Evolutionary conservation across 2,888 invertebrate genomes (phyloP).

Genomic region (Punctoribates punctum): DNA sequence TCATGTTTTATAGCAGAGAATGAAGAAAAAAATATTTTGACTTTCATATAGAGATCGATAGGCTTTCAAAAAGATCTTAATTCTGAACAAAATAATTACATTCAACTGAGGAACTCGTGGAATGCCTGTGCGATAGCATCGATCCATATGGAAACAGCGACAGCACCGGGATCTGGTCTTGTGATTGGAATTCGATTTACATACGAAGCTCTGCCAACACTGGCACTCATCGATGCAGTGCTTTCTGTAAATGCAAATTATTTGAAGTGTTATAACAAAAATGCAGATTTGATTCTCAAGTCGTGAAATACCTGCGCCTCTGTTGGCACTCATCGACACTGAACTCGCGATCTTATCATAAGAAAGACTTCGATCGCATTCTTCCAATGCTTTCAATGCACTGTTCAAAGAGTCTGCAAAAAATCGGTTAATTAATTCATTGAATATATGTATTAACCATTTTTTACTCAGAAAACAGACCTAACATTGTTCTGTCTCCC

Average conservation of each 20-base stretch:
- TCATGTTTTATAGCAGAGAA: too few species aligned
- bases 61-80: not conserved
- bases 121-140: constrained; percentile 55
- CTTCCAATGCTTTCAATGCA: constrained; percentile 2
- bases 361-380: constrained; percentile 30
- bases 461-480: not conserved
- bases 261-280: not conserved
- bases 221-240: constrained; percentile 56
- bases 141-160: constrained; percentile 64
- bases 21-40: too few species aligned
- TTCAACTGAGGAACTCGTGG: not conserved
- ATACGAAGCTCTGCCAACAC: constrained; percentile 70
- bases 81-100: not conserved
- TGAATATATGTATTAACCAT: not conserved
- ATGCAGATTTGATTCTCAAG: constrained; percentile 51
- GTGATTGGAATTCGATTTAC: constrained; percentile 55
- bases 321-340: constrained; percentile 30
- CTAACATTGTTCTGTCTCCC: constrained; percentile 73
- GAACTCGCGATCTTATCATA: not conserved
- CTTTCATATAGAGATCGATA: too few species aligned
- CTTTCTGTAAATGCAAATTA: constrained; percentile 49
- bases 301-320: constrained; percentile 14
- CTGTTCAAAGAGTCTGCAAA: not conserved
- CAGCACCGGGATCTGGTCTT: constrained; percentile 68
- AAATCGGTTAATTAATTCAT: not conserved